Percentiles rank a stretch among this genome's conserved stretches.
Evolutionary conservation across 2,797 vertebrate species (phyloP).

Genomic region (Hoplostethus atlanticus): DNA sequence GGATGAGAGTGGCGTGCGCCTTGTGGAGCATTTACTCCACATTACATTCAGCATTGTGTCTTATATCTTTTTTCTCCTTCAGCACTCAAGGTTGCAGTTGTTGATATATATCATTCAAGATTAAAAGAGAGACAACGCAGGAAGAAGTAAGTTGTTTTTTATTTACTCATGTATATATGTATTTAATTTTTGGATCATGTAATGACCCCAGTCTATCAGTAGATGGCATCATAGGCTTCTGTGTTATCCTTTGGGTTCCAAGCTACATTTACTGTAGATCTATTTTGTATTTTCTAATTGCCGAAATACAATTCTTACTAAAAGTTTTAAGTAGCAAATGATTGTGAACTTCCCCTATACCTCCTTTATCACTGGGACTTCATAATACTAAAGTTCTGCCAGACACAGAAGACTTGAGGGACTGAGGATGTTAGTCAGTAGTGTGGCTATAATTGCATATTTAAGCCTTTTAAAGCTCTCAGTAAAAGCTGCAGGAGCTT

Average conservation of each 20-base stretch:
- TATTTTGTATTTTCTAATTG: constrained; percentile 28
- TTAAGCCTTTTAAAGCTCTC: constrained; percentile 29
- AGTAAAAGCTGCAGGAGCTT: constrained; percentile 15
- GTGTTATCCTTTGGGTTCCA: not conserved
- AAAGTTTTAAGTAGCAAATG: constrained; percentile 30
- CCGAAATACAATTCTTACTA: constrained; percentile 28
- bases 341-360: constrained; percentile 20
- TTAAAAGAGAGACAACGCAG: constrained; percentile 96
- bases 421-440: constrained; percentile 29
- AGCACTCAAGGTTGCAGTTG: constrained; percentile 98
- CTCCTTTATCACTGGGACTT: constrained; percentile 30
- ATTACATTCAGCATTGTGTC: not conserved
- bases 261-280: not conserved
- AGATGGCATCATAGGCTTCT: constrained; percentile 63
- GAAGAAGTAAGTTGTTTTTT: constrained; percentile 91
- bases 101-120: constrained; percentile 98
- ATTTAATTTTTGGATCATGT: constrained; percentile 16
- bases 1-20: not conserved
- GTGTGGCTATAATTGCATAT: constrained; percentile 44
- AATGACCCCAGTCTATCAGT: constrained; percentile 45
- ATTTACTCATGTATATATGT: not conserved
- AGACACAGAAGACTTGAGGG: not conserved
- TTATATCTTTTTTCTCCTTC: constrained; percentile 55
- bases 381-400: constrained; percentile 19
- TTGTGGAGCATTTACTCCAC: not conserved